Conservation (phyloP, 2,113 vertebrate genomes). For the Larimichthys crocea region DNA sequence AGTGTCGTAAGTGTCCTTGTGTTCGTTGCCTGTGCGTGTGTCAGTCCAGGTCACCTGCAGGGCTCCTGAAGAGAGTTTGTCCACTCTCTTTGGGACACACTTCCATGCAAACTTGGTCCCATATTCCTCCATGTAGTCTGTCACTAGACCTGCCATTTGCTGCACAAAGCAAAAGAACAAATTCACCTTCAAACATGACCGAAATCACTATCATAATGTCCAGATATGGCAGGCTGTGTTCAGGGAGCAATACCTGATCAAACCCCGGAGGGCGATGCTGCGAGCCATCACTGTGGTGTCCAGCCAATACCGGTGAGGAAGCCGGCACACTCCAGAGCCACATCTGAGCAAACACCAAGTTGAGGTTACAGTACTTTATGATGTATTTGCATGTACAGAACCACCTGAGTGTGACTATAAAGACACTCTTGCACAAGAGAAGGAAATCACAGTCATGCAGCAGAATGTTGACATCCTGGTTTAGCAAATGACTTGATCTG, state of each 20-base stretch:
- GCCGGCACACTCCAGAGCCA: slow-evolving; percentile 95
- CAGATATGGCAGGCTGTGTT: not conserved
- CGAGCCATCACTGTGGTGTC: slow-evolving; percentile 93
- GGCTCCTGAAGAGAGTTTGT: slow-evolving; percentile 82
- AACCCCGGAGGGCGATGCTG: slow-evolving; percentile 94
- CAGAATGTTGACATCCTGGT: not conserved
- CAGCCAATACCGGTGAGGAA: slow-evolving; percentile 93
- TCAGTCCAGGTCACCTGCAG: slow-evolving; percentile 91
- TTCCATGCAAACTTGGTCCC: slow-evolving; percentile 90
- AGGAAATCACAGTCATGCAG: not conserved
- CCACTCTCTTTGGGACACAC: slow-evolving; percentile 85
- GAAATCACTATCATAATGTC: not conserved
- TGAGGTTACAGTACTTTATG: slow-evolving; percentile 49
- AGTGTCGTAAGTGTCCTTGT: slow-evolving; percentile 86
- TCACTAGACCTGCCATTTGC: slow-evolving; percentile 95
- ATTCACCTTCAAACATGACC: not conserved
- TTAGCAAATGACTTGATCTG: not conserved
- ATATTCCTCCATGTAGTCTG: slow-evolving; percentile 89
- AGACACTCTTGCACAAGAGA: not conserved
- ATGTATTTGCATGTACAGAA: not conserved
- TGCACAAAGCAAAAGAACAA: slow-evolving; percentile 63
- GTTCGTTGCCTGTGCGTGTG: slow-evolving; percentile 75
- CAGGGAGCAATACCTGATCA: slow-evolving; percentile 89
- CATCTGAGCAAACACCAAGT: slow-evolving; percentile 83
- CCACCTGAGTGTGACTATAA: not conserved